Evolutionary conservation across 2,888 invertebrate species (phyloP).

Genomic region (Thera obeliscata): DNA sequence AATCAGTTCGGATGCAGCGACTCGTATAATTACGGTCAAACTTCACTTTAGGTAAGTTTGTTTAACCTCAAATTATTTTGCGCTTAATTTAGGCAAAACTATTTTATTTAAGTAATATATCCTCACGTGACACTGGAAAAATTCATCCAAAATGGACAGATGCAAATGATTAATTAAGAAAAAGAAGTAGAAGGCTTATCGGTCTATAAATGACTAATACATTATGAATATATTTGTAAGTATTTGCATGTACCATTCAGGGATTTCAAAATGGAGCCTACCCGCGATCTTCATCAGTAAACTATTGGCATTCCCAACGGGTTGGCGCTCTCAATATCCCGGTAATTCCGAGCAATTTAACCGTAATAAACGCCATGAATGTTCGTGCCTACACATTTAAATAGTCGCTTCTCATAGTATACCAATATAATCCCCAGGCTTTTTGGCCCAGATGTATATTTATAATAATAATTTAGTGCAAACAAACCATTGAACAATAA

Average conservation of each 20-base stretch:
- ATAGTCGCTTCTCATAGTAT: constrained; percentile 10
- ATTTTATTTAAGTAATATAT: too few species aligned
- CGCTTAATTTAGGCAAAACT: too few species aligned
- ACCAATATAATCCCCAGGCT: neutral
- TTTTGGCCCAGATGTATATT: neutral
- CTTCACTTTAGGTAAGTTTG: too few species aligned
- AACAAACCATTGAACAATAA: neutral
- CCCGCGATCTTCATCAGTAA: constrained; percentile 7
- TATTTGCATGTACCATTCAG: neutral
- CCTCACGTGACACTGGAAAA: too few species aligned
- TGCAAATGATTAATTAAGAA: too few species aligned
- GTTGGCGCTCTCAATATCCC: constrained; percentile 17
- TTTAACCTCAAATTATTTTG: too few species aligned
- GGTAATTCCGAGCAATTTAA: constrained; percentile 18
- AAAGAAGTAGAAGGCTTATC: too few species aligned
- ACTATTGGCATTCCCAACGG: constrained; percentile 10
- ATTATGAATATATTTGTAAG: too few species aligned
- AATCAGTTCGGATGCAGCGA: too few species aligned
- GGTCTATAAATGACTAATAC: too few species aligned
- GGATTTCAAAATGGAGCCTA: constrained; percentile 1
- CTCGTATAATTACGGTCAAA: too few species aligned
- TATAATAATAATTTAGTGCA: neutral
- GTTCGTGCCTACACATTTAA: constrained; percentile 11
- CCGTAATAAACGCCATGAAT: constrained; percentile 14
- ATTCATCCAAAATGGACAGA: too few species aligned